Evolutionary conservation across 2,113 vertebrate genomes (phyloP).

Genomic region (Plecotus auritus): DNA sequence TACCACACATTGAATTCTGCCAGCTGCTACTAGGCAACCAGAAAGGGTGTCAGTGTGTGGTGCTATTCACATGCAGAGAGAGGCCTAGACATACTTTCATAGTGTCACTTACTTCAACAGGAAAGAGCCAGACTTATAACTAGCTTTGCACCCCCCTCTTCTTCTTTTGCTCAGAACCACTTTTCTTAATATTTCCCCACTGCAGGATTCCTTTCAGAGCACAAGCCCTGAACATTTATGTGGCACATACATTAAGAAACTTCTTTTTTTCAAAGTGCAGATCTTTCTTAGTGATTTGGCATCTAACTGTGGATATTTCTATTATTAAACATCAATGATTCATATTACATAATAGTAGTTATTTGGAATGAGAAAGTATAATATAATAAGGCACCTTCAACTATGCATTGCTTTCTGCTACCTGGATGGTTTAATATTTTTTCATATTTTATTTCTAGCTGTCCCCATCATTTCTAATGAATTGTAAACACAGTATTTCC

Average conservation of each 20-base stretch:
- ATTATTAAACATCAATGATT: constrained; percentile 74
- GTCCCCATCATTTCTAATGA: constrained; percentile 48
- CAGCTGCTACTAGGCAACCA: constrained; percentile 56
- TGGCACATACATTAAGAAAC: constrained; percentile 57
- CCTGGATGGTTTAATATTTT: constrained; percentile 44
- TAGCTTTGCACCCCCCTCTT: not conserved
- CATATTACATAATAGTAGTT: constrained; percentile 56
- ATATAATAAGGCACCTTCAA: constrained; percentile 56
- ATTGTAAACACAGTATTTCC: constrained; percentile 1
- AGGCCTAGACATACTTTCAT: constrained; percentile 20
- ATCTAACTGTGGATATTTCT: constrained; percentile 70
- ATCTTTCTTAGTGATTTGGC: constrained; percentile 65
- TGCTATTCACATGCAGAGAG: constrained; percentile 10
- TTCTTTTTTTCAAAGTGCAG: constrained; percentile 44
- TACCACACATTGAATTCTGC: constrained; percentile 14
- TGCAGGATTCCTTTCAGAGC: constrained; percentile 61
- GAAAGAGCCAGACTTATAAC: constrained; percentile 41
- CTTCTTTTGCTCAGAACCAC: constrained; percentile 36
- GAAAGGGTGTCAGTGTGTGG: constrained; percentile 19
- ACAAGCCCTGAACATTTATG: constrained; percentile 33
- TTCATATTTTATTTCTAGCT: constrained; percentile 11
- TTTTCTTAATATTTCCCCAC: constrained; percentile 62
- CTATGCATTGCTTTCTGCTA: constrained; percentile 39
- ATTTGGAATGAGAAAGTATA: constrained; percentile 59
- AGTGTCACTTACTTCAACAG: constrained; percentile 63